phyloP scores from a whole-genome alignment of 1,140 invertebrate species.

The Drosophila aff. region DNA sequence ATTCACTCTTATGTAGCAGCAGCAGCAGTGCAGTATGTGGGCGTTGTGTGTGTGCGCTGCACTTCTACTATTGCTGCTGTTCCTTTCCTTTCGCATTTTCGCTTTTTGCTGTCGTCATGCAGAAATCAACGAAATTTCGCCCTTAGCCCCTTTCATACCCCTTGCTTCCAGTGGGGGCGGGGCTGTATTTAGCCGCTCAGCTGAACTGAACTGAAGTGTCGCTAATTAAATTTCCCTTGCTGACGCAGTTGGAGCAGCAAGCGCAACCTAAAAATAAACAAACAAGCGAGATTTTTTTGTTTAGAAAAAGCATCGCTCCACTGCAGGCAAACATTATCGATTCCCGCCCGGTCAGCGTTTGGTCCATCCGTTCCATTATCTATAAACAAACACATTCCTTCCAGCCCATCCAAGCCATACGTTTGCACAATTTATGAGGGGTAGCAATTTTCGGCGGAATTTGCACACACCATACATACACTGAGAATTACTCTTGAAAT shows the following conservation, averaged over 20 bases:
- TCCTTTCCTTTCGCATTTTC: constrained; percentile 37
- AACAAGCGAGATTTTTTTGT: constrained; percentile 55
- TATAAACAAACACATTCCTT: constrained; percentile 43
- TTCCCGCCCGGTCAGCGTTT: constrained; percentile 16
- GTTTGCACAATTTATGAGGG: constrained; percentile 37
- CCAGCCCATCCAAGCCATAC: constrained; percentile 5
- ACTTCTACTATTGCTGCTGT: constrained; percentile 45
- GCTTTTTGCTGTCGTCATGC: constrained; percentile 73
- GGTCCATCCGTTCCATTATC: constrained; percentile 6
- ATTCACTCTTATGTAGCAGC: constrained; percentile 13
- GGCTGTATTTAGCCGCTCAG: constrained; percentile 11
- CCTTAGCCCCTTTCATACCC: constrained; percentile 1
- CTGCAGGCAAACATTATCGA: constrained; percentile 38
- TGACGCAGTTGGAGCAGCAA: constrained; percentile 60
- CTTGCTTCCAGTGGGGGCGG: constrained; percentile 12
- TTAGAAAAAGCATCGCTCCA: constrained; percentile 38
- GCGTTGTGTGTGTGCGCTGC: constrained; percentile 14
- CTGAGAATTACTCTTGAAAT: background rate
- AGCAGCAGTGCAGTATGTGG: constrained; percentile 28
- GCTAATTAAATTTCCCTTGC: constrained; percentile 79
- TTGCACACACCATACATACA: constrained; percentile 7
- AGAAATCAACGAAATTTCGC: constrained; percentile 56
- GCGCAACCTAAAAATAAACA: constrained; percentile 75
- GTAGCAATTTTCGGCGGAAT: constrained; percentile 20
- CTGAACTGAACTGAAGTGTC: constrained; percentile 64